Evolutionary conservation across 2,888 invertebrate genomes (phyloP).

Genomic region (Bombyx huttoni): DNA sequence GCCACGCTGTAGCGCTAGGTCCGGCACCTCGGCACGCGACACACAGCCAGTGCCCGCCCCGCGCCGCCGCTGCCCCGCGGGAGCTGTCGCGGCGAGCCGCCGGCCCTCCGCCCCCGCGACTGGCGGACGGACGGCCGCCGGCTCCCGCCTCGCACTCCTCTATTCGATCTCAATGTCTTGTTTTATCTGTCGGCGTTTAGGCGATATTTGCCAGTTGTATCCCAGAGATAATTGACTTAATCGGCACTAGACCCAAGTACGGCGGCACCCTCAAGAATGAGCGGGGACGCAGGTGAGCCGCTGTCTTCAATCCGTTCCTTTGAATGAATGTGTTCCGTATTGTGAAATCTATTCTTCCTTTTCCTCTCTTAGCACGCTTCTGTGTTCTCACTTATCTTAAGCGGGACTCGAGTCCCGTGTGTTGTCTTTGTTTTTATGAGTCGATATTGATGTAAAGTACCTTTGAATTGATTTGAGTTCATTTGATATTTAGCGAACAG

Average conservation of each 20-base stretch:
- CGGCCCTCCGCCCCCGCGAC: slow-evolving; percentile 13
- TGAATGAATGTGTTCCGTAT: slow-evolving; percentile 75
- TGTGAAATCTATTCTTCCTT: slow-evolving; percentile 70
- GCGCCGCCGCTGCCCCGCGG: slow-evolving; percentile 18
- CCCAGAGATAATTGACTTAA: slow-evolving; percentile 99
- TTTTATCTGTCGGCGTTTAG: slow-evolving; percentile 81
- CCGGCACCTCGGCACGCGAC: slow-evolving; percentile 70
- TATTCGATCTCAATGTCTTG: slow-evolving; percentile 72
- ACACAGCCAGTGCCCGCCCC: slow-evolving; percentile 68
- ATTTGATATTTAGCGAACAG: slow-evolving; percentile 62
- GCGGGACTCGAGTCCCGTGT: slow-evolving; percentile 67
- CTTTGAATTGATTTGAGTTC: slow-evolving; percentile 64
- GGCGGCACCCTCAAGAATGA: slow-evolving; percentile 99
- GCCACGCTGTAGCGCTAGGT: slow-evolving; percentile 74
- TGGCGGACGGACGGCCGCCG: slow-evolving; percentile 19
- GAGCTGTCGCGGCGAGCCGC: slow-evolving; percentile 9
- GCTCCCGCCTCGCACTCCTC: slow-evolving; percentile 40
- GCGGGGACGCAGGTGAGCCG: slow-evolving; percentile 99
- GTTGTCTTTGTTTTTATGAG: slow-evolving; percentile 68
- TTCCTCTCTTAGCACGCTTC: slow-evolving; percentile 74
- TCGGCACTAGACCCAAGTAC: slow-evolving; percentile 99
- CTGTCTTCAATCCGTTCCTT: slow-evolving; percentile 74
- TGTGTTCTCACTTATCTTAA: slow-evolving; percentile 72
- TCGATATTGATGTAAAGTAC: slow-evolving; percentile 67
- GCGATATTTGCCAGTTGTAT: slow-evolving; percentile 99